Percentiles rank a stretch among this genome's conserved stretches.
Conservation (phyloP, 1,140 invertebrate genomes). For the Panagrolaimus sp. region DNA sequence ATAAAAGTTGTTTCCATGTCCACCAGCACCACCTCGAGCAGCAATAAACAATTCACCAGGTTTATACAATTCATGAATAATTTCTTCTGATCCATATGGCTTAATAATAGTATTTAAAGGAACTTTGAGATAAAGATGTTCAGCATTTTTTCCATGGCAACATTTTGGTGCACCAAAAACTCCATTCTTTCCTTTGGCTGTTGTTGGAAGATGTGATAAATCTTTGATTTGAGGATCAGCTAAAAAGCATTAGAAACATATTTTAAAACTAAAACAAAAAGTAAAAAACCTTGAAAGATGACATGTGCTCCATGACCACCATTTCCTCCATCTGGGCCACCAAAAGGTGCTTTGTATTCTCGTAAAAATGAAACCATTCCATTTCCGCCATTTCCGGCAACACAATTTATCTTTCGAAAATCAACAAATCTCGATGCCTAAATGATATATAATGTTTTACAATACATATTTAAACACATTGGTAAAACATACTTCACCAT, state of each 20-base stretch:
- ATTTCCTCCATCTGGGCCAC: conserved; percentile 90
- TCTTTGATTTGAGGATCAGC: conserved; percentile 46
- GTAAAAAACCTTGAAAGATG: conserved; percentile 70
- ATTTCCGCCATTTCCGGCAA: conserved; percentile 83
- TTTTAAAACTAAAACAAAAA: conserved; percentile 11
- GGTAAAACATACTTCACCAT: conserved; percentile 30
- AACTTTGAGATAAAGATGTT: conserved; percentile 73
- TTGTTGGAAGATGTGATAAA: conserved; percentile 22
- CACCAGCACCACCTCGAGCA: conserved; percentile 86
- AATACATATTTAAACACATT: background rate
- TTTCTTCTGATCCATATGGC: conserved; percentile 23
- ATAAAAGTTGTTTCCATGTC: conserved; percentile 89
- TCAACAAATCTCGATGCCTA: conserved; percentile 61
- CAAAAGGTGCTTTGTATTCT: conserved; percentile 73
- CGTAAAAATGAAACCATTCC: conserved; percentile 79
- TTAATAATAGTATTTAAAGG: conserved; percentile 82
- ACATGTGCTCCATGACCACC: conserved; percentile 94
- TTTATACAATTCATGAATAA: conserved; percentile 70
- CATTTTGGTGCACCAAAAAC: conserved; percentile 70
- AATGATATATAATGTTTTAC: conserved; percentile 21
- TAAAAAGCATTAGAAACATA: conserved; percentile 35
- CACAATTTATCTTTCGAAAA: conserved; percentile 62
- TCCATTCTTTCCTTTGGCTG: conserved; percentile 33
- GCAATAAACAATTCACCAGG: conserved; percentile 80
- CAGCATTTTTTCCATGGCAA: conserved; percentile 78